Base-by-base conservation (phyloP, 2,113 vertebrate species). In the Ictalurus punctatus region DNA sequence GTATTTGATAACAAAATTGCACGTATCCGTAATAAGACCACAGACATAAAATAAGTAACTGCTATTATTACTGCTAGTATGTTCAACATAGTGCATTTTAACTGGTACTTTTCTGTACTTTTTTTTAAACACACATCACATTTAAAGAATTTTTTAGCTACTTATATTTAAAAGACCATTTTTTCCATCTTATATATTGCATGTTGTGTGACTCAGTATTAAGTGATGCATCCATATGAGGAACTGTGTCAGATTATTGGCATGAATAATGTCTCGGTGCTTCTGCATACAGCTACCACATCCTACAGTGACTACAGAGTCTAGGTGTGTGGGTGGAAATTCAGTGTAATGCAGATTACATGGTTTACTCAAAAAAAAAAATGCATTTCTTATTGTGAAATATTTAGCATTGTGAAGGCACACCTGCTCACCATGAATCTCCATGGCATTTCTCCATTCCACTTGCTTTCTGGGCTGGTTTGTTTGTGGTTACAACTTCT, bases 301-400 rank as follows among this genome's bases (percentile, higher is more conserved):
- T 73, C 12, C 79, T 59, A 59, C 44, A 59, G 61, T 56, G 30
- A 17, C n/a, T 59, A 54, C 54, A 86, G 65, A 34, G 27, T 56
- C 48, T 7, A 34, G 76, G 76, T 19, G 27, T 52, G 27, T 54
- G 61, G 61, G 44, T 54, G 30, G 59, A 23, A 16, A 40, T 48
- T 69, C n/a, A 59, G 44, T 71, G 30, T 40, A 82, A 65, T 58
- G 23, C 86, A 87, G 71, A 78, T 78, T 63, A 44, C 73, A 61
- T 69, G 78, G 63, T 27, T 81, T 79, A n/a, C 61, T 65, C 76
- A 78, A 17, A 40, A 61, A 58, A 40, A 67, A 52, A 21, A 87
- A 79, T 84, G 78, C 84, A 58, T 80, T 83, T 84, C 67, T 65
- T 80, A 59, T 86, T 56, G 61, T 48, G 69, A 73, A 83, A 78